Percentiles rank a stretch among this genome's conserved stretches.
Evolutionary conservation across 2,113 vertebrate genomes (phyloP).

Genomic region (Sisor rabdophorus): DNA sequence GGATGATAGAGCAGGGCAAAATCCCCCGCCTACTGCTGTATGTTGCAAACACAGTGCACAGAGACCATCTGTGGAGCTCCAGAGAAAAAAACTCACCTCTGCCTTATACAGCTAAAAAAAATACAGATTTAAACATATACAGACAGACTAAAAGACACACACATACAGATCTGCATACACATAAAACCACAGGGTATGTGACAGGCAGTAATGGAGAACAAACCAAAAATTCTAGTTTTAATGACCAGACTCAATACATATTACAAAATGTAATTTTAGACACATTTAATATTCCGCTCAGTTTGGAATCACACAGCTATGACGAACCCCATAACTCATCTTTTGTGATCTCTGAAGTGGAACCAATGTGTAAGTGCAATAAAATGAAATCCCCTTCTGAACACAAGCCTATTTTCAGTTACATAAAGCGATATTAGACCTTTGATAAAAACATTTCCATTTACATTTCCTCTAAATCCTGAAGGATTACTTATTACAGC

Average conservation of each 20-base stretch:
- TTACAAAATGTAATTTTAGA: conserved; percentile 10
- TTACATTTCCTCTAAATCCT: conserved; percentile 26
- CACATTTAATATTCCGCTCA: conserved; percentile 36
- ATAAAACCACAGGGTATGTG: neutral
- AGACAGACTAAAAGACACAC: neutral
- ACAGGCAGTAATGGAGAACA: neutral
- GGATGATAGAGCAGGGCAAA: conserved; percentile 26
- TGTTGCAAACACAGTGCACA: conserved; percentile 28
- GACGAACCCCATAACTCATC: conserved; percentile 37
- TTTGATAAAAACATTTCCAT: conserved; percentile 28
- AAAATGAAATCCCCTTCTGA: conserved; percentile 57
- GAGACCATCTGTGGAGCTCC: conserved; percentile 16
- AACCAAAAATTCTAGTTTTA: conserved; percentile 24
- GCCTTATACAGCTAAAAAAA: conserved; percentile 11
- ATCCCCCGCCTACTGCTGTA: conserved; percentile 8
- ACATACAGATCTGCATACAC: neutral
- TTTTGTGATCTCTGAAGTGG: conserved; percentile 46
- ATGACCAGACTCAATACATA: conserved; percentile 9
- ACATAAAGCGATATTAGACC: conserved; percentile 47
- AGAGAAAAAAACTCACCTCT: conserved; percentile 15
- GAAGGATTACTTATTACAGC: conserved; percentile 9
- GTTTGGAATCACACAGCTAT: conserved; percentile 46
- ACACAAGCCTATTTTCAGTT: conserved; percentile 62
- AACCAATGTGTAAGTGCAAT: conserved; percentile 35
- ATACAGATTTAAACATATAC: neutral